phyloP scores from a whole-genome alignment of 1,140 invertebrate genomes.

The Drosophila ambigua region DNA sequence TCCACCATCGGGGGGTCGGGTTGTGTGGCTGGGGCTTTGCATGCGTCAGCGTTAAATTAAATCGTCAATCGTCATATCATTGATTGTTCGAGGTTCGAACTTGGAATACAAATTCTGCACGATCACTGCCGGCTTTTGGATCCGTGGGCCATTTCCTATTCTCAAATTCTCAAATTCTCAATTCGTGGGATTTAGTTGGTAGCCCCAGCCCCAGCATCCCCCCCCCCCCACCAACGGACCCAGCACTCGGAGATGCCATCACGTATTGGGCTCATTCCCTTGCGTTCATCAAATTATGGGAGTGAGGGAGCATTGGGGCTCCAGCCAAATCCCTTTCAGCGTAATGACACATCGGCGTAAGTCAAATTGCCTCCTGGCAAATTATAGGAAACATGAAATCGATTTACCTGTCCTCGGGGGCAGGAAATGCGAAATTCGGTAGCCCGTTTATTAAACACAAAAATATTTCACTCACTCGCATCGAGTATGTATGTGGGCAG shows the following conservation, averaged over 20 bases:
- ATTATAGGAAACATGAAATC: conserved; percentile 53
- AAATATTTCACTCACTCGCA: conserved; percentile 38
- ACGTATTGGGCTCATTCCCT: conserved; percentile 38
- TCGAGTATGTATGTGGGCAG: background rate
- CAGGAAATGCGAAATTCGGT: conserved; percentile 82
- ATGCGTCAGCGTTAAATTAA: conserved; percentile 79
- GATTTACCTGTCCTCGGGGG: conserved; percentile 5
- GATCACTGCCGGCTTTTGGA: conserved; percentile 76
- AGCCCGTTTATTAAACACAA: conserved; percentile 72
- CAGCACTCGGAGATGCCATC: conserved; percentile 50
- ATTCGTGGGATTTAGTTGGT: conserved; percentile 47
- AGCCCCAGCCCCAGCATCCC: too few relatives aligned
- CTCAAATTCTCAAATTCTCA: conserved; percentile 33
- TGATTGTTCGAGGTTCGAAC: conserved; percentile 65
- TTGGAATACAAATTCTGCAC: conserved; percentile 56
- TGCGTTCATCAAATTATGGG: conserved; percentile 53
- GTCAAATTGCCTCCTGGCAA: conserved; percentile 63
- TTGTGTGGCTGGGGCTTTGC: conserved; percentile 13
- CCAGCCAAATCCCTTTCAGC: conserved; percentile 26
- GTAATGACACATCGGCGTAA: conserved; percentile 70
- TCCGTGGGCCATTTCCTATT: conserved; percentile 66
- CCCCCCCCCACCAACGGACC: background rate
- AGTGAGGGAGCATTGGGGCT: background rate
- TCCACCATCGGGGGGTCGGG: conserved; percentile 51
- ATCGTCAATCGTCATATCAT: conserved; percentile 68